Evolutionary conservation across 2,888 invertebrate genomes (phyloP).

Genomic region (Temnothorax rugatulus): DNA sequence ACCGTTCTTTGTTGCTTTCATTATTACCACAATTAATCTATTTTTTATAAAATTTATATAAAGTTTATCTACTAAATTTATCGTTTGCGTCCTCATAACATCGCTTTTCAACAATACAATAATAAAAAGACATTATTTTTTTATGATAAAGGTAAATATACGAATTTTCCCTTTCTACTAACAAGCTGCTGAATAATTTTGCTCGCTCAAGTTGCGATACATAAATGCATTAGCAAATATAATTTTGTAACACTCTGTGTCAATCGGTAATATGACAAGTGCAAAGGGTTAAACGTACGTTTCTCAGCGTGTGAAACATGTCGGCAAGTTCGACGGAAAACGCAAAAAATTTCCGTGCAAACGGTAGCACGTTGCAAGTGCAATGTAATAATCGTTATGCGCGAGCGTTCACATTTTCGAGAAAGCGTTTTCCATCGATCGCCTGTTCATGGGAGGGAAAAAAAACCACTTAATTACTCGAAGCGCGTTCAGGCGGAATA

Average conservation of each 20-base stretch:
- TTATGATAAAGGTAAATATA: neutral
- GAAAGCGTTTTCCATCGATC: slow-evolving; percentile 59
- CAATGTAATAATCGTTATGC: slow-evolving; percentile 13
- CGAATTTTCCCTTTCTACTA: neutral
- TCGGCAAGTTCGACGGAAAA: slow-evolving; percentile 44
- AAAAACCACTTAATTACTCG: slow-evolving; percentile 67
- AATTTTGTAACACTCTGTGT: neutral
- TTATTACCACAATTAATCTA: neutral
- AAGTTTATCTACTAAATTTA: neutral
- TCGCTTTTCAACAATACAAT: neutral
- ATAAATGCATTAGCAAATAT: neutral
- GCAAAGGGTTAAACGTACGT: slow-evolving; percentile 54
- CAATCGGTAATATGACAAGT: slow-evolving; percentile 2
- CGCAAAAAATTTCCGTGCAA: slow-evolving; percentile 18
- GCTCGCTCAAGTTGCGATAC: neutral
- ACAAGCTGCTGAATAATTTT: neutral
- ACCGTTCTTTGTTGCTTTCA: neutral
- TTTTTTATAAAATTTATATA: neutral
- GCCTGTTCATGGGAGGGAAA: slow-evolving; percentile 39
- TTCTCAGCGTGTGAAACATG: slow-evolving; percentile 48
- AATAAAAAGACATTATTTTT: slow-evolving; percentile 1
- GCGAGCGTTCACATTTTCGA: slow-evolving; percentile 32
- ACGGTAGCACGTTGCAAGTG: neutral
- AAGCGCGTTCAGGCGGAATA: slow-evolving; percentile 64
- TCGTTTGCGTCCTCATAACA: neutral